Evolutionary conservation across 2,113 vertebrate genomes (phyloP).

Genomic region (Chauna torquata): DNA sequence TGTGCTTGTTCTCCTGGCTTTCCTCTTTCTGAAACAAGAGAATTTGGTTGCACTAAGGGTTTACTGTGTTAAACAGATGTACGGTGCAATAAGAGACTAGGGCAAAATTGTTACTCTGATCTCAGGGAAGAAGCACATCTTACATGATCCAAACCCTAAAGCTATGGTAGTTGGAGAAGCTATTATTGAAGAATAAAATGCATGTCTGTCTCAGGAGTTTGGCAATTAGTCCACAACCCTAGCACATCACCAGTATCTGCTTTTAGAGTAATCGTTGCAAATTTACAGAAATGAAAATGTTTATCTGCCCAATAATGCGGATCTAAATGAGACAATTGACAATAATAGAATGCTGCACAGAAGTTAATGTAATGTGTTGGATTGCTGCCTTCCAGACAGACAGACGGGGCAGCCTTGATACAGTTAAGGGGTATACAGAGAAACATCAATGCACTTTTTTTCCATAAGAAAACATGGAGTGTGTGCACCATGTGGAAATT

Average conservation of each 20-base stretch:
- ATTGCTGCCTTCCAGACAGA: neutral
- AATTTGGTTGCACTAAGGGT: neutral
- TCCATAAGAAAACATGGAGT: neutral
- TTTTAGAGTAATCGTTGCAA: neutral
- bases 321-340: neutral
- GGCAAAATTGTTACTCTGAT: fast-evolving
- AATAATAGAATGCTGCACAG: neutral
- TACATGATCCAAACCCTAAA: neutral
- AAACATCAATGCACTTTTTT: neutral
- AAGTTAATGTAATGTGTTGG: neutral
- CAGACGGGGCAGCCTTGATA: neutral
- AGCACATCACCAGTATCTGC: neutral
- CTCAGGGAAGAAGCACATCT: neutral
- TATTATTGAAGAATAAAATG: neutral
- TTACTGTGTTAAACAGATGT: neutral
- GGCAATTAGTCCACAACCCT: neutral
- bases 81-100: neutral
- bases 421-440: neutral
- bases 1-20: neutral
- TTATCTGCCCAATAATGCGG: neutral
- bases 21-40: neutral
- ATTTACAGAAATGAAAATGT: neutral
- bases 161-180: neutral
- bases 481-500: fast-evolving
- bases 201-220: neutral